Conservation (phyloP, 2,113 vertebrate genomes). For the Archocentrus centrarchus region DNA sequence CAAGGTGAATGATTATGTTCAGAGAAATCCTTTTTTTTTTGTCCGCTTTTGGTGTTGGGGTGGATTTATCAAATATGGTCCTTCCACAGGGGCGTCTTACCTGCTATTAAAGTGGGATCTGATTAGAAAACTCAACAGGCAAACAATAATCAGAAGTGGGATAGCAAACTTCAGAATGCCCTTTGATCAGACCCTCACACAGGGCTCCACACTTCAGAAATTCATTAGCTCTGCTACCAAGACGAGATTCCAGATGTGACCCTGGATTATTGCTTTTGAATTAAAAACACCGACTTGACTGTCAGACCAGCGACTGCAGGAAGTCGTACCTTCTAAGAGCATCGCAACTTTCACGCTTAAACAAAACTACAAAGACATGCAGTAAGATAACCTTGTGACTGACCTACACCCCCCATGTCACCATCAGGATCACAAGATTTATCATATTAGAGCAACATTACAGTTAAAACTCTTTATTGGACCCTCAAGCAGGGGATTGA, state of each 20-base stretch:
- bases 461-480: not conserved
- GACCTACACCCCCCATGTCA: not conserved
- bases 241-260: constrained; percentile 4
- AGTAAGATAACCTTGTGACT: not conserved
- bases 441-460: not conserved
- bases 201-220: constrained; percentile 3
- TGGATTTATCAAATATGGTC: constrained; percentile 24
- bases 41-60: not conserved
- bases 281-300: not conserved
- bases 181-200: not conserved
- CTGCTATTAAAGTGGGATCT: constrained; percentile 50
- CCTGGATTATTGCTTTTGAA: constrained; percentile 4
- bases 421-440: not conserved
- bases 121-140: not conserved
- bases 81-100: constrained; percentile 24
- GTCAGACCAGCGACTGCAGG: not conserved
- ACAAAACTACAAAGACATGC: not conserved
- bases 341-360: not conserved
- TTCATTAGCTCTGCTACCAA: not conserved
- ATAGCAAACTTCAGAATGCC: not conserved
- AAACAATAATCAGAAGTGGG: constrained; percentile 2
- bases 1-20: not conserved
- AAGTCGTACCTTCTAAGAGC: not conserved
- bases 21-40: not conserved
- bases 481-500: not conserved